Evolutionary conservation across 2,888 invertebrate species (phyloP), one percentile per base, ranked within the genome.

Genomic region (Chymomyza caudatula): DNA sequence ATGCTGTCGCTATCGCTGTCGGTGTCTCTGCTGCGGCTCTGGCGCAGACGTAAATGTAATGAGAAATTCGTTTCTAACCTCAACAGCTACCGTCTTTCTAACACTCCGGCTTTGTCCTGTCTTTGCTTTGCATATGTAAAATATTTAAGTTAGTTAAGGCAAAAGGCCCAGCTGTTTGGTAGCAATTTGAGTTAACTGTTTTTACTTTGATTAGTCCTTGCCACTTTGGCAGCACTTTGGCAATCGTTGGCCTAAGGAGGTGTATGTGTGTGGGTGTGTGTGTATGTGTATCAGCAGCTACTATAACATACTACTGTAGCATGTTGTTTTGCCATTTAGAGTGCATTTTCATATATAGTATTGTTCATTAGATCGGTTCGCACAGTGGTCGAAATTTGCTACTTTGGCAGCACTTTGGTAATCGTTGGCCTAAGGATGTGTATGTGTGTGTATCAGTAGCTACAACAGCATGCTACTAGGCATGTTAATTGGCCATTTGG

Each of bases 41-140:
- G 20, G 4, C 22, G 19, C 47, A 17, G 53, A 58, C 60, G 20
- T 51, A 65, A 63, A 67, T 56, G 56, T 67, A 71, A 74, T 71
- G 58, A 65, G 59, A 60, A 60, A 59, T 23, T 42, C 43, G 60
- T 59, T 8, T 2, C 44, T 29, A 42, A n/a, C 47, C 54, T 11
- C 15, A 55, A 8, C 53, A 20, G 25, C 11, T 37, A 11, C 11
- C 29, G 8, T 11, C 29, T 17, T 20, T 20, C 3, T 2, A 17
- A 20, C 51, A 11, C 22, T 20, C 20, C 51, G 44, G 17, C 6
- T 15, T 47, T 4, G 4, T 47, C 19, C 8, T 15, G 4, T 15
- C 1, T 4, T 51, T 8, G 13, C 51, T 51, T 51, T 51, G 17
- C 51, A 51, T 20, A 51, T 37, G 57, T 57, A 22, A 54, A 15